Conservation (phyloP, 2,113 vertebrate genomes). For the Dermatemys mawii region DNA sequence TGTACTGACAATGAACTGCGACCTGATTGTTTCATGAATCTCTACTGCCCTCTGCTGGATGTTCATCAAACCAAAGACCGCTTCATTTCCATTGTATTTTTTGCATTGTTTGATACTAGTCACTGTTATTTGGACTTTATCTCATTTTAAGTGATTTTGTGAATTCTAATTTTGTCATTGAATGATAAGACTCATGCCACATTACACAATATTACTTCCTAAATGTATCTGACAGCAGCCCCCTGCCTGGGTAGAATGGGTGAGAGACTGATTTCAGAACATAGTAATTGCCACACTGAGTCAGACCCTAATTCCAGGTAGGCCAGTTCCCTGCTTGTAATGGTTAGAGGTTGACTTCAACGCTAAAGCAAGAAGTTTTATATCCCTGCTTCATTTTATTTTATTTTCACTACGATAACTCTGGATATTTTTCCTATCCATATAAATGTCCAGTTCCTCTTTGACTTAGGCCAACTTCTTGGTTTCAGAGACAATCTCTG, state of each 20-base stretch:
- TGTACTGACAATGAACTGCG: neutral
- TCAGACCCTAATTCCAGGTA: neutral
- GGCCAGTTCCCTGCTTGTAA: neutral
- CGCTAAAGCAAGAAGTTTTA: neutral
- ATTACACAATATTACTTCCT: neutral
- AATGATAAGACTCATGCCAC: neutral
- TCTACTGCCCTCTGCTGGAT: slow-evolving; percentile 11
- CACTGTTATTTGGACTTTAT: neutral
- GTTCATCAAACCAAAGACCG: neutral
- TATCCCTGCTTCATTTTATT: neutral
- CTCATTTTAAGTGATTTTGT: neutral
- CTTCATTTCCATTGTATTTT: neutral
- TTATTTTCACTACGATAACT: neutral
- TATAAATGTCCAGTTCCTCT: neutral
- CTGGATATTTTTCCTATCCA: neutral
- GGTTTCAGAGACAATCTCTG: neutral
- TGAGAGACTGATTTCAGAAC: neutral
- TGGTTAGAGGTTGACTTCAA: neutral
- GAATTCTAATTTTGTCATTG: neutral
- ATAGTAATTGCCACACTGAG: neutral
- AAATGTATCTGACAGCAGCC: neutral
- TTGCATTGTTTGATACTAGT: neutral
- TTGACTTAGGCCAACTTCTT: neutral
- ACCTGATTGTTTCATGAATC: neutral
- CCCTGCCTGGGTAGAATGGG: neutral